Base-by-base conservation (phyloP, 2,888 invertebrate species). In the Macrostomum cliftonense region DNA sequence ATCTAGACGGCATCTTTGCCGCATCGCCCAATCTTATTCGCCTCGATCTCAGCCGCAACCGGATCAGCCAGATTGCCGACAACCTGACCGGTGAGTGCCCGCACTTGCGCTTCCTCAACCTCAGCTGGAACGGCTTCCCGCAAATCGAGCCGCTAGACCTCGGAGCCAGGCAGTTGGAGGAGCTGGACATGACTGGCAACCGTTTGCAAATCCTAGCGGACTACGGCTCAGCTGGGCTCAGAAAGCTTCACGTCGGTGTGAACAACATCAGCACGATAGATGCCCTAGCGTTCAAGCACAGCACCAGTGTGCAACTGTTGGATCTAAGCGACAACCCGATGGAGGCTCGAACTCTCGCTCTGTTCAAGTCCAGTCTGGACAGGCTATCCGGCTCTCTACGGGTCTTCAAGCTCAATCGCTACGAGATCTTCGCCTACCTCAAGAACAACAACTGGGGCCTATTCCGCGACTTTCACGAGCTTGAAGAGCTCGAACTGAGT, bases 1-100 rank as follows among this genome's bases (percentile, higher is more conserved):
- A 28, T 28, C 28, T 28, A 9, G 28, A 4, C 9, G 28, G 28
- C 28, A 28, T 28, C 9, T 28, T 28, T 28, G 28, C 28, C 28
- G 28, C 28, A 4, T 28, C 28, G 28, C 28, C 28, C 5, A 28
- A 28, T 4, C 39, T 45, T 4, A 4, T 28, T 4, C 14, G n/a
- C 42, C 45, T 45, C n/a, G 45, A 45, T 12, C 17, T 45, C 16
- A 45, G 45, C 12, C 17, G 45, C n/a, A 45, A 45, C 17, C 16
- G n/a, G n/a, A 14, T 45, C 38, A 28, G 14, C n/a, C 17, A n/a
- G 36, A 14, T 45, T 14, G 9, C 17, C 9, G 13, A 37, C 38
- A 45, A 45, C 37, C 40, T 45, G 38, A 36, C 36, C 17, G n/a
- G n/a, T 42, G n/a, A 38, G 4, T 39, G 39, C n/a, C 45, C 39